A percentile compares a stretch with the other conserved stretches of the same genome.
These are phyloP conservation scores for Prorops nasuta DNA, from an alignment of 1,140 invertebrate species.

Conservation along the genomic window DNA sequence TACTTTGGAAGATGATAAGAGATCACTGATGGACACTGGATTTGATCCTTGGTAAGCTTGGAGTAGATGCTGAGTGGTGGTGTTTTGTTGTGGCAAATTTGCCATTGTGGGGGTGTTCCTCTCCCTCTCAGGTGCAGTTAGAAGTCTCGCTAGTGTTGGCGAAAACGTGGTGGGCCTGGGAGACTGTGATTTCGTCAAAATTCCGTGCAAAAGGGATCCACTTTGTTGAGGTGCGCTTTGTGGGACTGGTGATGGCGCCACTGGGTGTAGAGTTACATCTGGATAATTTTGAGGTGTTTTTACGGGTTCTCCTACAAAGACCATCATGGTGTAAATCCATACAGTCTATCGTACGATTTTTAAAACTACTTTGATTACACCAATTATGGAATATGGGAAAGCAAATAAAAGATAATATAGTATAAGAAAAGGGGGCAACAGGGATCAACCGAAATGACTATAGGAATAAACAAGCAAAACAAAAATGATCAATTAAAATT, in stretches of 20 bases:
- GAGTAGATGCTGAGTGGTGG: slow-evolving; percentile 36
- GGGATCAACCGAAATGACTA: too few species aligned
- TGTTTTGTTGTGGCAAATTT: slow-evolving; percentile 30
- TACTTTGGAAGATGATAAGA: slow-evolving; percentile 66
- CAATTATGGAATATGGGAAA: too few species aligned
- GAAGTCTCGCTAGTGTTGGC: slow-evolving; percentile 73
- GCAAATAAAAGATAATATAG: too few species aligned
- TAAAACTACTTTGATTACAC: too few species aligned
- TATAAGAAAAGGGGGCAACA: too few species aligned
- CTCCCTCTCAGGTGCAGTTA: slow-evolving; percentile 67
- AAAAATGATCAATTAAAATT: too few species aligned
- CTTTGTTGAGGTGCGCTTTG: slow-evolving; percentile 53
- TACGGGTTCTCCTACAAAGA: slow-evolving; percentile 42
- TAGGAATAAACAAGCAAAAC: too few species aligned
- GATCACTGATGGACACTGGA: slow-evolving; percentile 61
- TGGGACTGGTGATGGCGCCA: slow-evolving; percentile 52
- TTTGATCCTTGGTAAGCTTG: slow-evolving; percentile 47
- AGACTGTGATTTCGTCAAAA: slow-evolving; percentile 64
- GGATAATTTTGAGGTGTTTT: slow-evolving; percentile 69
- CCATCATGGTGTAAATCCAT: not conserved
- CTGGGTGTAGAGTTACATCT: slow-evolving; percentile 74
- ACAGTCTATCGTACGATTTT: too few species aligned
- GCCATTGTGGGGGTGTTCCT: slow-evolving; percentile 32
- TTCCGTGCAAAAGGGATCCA: slow-evolving; percentile 72
- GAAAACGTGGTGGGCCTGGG: slow-evolving; percentile 64